These are phyloP conservation scores for Labeo calbasu DNA, from an alignment of 2,797 vertebrate genomes.

Conservation along the genomic window DNA sequence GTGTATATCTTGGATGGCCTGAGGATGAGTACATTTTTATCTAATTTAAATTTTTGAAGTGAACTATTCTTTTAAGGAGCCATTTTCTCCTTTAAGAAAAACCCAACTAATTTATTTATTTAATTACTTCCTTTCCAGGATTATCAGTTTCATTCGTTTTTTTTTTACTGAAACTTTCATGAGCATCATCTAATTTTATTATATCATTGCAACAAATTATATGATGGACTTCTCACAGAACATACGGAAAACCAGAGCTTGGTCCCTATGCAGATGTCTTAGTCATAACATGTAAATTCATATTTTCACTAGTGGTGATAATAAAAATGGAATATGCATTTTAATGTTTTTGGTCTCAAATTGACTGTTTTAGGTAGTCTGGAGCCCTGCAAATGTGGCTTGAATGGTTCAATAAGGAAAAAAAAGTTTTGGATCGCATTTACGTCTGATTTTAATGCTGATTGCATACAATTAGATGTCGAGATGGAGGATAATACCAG, in stretches of 20 bases:
- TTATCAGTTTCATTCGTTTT: not conserved
- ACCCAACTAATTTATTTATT: too few relatives aligned
- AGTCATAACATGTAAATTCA: too few relatives aligned
- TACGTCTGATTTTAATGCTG: not conserved
- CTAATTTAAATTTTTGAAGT: too few relatives aligned
- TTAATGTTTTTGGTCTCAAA: not conserved
- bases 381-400: not conserved
- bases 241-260: too few relatives aligned
- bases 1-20: too few relatives aligned
- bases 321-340: not conserved
- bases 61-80: too few relatives aligned
- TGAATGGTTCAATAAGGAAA: not conserved
- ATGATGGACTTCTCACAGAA: not conserved
- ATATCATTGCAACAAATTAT: not conserved
- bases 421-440: not conserved
- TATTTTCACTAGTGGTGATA: too few relatives aligned
- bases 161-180: not conserved
- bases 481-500: not conserved
- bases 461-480: too few relatives aligned
- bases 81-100: too few relatives aligned
- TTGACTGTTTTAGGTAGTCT: not conserved
- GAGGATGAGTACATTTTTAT: too few relatives aligned
- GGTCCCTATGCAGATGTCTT: too few relatives aligned
- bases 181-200: not conserved
- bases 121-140: not conserved